phyloP scores from a whole-genome alignment of 2,113 vertebrate species.

The Misgurnus mizolepis region DNA sequence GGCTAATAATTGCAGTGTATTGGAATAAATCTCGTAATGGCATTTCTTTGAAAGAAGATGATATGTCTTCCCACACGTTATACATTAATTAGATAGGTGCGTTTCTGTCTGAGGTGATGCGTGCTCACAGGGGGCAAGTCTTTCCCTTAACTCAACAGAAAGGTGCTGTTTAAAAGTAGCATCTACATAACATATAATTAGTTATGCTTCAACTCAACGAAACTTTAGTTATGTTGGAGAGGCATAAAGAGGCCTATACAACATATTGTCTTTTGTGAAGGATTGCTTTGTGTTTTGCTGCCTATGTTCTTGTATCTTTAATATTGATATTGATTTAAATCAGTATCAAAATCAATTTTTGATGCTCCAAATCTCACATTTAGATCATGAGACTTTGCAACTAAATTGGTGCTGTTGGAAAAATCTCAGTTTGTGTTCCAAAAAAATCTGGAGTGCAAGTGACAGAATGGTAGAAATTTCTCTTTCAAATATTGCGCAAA shows the following conservation, averaged over 20 bases:
- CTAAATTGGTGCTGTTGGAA: too few species aligned
- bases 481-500: too few species aligned
- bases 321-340: neutral
- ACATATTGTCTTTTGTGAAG: neutral
- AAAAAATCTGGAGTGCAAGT: too few species aligned
- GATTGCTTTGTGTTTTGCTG: neutral
- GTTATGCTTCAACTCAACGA: constrained; percentile 46
- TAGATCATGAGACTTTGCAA: too few species aligned
- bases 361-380: too few species aligned
- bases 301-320: neutral
- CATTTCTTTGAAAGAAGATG: constrained; percentile 44
- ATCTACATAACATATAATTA: constrained; percentile 56
- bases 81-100: constrained; percentile 53
- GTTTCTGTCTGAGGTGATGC: constrained; percentile 38
- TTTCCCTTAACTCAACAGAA: constrained; percentile 39
- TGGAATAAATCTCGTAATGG: constrained; percentile 33
- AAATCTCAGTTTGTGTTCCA: too few species aligned
- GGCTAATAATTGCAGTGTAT: constrained; percentile 56
- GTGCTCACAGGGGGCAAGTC: constrained; percentile 37
- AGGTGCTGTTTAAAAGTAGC: constrained; percentile 50
- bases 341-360: too few species aligned
- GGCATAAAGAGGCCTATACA: neutral
- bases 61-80: constrained; percentile 53
- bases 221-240: constrained; percentile 27
- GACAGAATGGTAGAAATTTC: too few species aligned